phyloP scores from a whole-genome alignment of 2,888 invertebrate species.

The Amblyteles armatorius region DNA sequence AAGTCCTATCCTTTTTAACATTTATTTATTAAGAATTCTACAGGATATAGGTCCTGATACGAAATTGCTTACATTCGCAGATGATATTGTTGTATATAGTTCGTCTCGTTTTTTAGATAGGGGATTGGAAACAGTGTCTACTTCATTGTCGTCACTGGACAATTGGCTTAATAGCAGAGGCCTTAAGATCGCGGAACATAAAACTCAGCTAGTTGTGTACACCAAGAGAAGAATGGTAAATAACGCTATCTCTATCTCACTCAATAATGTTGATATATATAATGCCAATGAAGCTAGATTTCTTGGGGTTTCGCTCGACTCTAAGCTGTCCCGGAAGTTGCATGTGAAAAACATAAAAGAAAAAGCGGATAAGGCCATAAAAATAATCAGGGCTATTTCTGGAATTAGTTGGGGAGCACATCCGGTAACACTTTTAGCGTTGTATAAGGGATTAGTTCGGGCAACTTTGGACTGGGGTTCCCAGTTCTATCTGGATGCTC shows the following conservation, averaged over 20 bases:
- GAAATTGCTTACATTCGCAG: slow-evolving; percentile 20
- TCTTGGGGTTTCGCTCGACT: background rate
- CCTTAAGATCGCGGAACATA: background rate
- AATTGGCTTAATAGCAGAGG: background rate
- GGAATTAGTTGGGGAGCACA: slow-evolving; percentile 31
- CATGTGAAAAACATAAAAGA: background rate
- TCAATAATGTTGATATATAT: background rate
- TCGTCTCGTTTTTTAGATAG: background rate
- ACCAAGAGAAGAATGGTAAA: background rate
- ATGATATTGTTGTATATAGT: background rate
- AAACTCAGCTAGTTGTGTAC: background rate
- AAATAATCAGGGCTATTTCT: slow-evolving; percentile 21
- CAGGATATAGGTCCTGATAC: background rate
- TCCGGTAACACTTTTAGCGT: background rate
- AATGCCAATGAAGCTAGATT: background rate
- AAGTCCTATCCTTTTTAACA: slow-evolving; percentile 20
- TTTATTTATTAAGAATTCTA: slow-evolving; percentile 1
- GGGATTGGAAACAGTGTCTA: background rate
- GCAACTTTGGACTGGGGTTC: slow-evolving; percentile 37
- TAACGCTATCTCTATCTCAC: background rate
- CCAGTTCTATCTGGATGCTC: slow-evolving; percentile 35
- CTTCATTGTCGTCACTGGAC: background rate
- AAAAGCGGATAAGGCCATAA: slow-evolving; percentile 3
- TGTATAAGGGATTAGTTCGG: slow-evolving; percentile 7
- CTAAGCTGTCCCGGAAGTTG: slow-evolving; percentile 21